These are phyloP conservation scores for Nemotelus nigrinus DNA, from an alignment of 2,888 invertebrate genomes.

Conservation along the genomic window DNA sequence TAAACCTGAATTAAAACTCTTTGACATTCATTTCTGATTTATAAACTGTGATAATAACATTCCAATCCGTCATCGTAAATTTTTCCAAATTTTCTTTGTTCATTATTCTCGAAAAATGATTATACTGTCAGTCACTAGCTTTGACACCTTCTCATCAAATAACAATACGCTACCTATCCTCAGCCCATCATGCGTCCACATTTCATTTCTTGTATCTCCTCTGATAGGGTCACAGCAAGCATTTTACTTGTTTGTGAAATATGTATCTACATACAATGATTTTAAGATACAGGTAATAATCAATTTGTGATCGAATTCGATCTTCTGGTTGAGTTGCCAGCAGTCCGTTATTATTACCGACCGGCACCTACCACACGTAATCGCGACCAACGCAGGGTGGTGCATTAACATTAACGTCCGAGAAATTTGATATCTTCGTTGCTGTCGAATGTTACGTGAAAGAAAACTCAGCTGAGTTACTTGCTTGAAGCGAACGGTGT, in stretches of 20 bases:
- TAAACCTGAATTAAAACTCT: slow-evolving; percentile 1
- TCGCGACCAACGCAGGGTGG: background rate
- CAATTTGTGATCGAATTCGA: slow-evolving; percentile 27
- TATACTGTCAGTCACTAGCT: slow-evolving; percentile 24
- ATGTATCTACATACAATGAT: slow-evolving; percentile 23
- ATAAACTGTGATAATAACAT: slow-evolving; percentile 24
- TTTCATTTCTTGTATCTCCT: background rate
- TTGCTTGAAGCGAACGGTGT: slow-evolving; percentile 6
- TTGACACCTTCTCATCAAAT: slow-evolving; percentile 11
- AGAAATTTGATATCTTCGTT: slow-evolving; percentile 47
- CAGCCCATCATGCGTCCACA: slow-evolving; percentile 1
- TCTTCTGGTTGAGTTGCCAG: slow-evolving; percentile 34
- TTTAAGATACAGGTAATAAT: slow-evolving; percentile 42
- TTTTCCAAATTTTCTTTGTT: background rate
- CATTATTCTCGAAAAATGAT: slow-evolving; percentile 20
- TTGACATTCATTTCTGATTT: background rate
- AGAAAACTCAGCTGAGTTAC: slow-evolving; percentile 14
- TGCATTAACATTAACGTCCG: slow-evolving; percentile 1
- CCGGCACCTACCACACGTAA: slow-evolving; percentile 34
- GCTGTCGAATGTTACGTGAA: slow-evolving; percentile 21
- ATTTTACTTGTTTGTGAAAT: slow-evolving; percentile 26
- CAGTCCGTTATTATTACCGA: slow-evolving; percentile 14
- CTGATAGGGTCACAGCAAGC: background rate
- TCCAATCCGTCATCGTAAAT: slow-evolving; percentile 23
- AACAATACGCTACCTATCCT: slow-evolving; percentile 35